Conservation (phyloP, 92 coral and sea anemone genomes). For the Porites rus region DNA sequence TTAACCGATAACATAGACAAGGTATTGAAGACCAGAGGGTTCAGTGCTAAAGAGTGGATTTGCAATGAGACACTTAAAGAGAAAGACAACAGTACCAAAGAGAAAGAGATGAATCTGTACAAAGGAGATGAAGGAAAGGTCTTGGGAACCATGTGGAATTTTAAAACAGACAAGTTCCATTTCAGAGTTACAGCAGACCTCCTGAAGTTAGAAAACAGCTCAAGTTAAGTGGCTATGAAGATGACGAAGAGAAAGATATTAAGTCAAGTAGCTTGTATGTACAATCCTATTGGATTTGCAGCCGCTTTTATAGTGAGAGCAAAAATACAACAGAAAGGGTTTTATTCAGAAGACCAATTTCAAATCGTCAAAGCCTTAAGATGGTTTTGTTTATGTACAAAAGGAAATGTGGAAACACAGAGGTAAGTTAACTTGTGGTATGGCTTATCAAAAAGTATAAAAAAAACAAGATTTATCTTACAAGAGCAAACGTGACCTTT, state of each 20-base stretch:
- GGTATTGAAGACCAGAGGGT: not conserved
- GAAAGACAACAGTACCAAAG: no score
- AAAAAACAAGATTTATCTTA: no score
- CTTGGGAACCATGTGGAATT: constrained; percentile 27
- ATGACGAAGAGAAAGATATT: constrained; percentile 53
- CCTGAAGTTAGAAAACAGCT: constrained; percentile 7
- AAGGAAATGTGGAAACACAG: no score
- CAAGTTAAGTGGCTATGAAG: not conserved
- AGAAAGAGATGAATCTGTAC: no score
- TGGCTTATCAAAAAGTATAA: no score
- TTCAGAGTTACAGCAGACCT: constrained; percentile 15
- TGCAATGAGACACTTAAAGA: no score
- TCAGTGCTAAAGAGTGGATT: not conserved
- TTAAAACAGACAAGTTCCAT: constrained; percentile 19
- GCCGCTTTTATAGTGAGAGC: constrained; percentile 57
- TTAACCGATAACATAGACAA: not conserved
- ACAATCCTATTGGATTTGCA: constrained; percentile 68
- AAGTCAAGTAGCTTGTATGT: constrained; percentile 43
- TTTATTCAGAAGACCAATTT: no score
- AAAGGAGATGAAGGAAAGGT: no score
- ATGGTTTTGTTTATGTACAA: no score
- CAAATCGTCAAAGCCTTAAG: no score
- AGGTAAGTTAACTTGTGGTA: no score
- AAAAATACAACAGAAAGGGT: constrained; percentile 15
- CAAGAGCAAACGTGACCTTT: no score